A percentile compares a stretch with the other conserved stretches of the same genome.
Conservation (phyloP, 1,140 invertebrate genomes). For the Temnothorax nylanderi region DNA sequence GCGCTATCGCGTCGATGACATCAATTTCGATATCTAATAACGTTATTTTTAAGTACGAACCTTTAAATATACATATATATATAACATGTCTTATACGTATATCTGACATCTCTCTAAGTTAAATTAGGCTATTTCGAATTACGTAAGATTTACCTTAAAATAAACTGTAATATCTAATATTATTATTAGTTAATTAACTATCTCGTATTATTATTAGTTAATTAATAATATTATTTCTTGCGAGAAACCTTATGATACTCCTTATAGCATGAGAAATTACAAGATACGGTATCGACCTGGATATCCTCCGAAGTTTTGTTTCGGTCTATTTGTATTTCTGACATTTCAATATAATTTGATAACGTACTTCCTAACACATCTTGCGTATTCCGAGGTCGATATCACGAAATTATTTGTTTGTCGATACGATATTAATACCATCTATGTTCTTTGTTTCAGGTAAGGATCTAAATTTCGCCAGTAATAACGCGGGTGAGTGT, state of each 20-base stretch:
- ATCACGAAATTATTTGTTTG: constrained; percentile 24
- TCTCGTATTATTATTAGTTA: neutral
- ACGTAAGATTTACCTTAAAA: neutral
- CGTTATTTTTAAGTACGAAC: neutral
- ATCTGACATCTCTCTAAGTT: neutral
- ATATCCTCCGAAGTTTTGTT: neutral
- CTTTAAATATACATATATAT: neutral
- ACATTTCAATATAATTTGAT: constrained; percentile 12
- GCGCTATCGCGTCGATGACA: neutral
- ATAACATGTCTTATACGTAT: neutral
- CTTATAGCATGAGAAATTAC: neutral
- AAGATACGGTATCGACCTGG: neutral
- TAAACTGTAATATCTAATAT: neutral
- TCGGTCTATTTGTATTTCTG: neutral
- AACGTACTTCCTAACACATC: neutral
- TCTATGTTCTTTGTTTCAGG: constrained; percentile 80
- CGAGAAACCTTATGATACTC: neutral
- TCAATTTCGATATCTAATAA: neutral
- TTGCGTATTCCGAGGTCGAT: constrained; percentile 58
- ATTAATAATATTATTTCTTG: neutral
- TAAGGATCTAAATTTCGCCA: constrained; percentile 85
- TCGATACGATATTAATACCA: constrained; percentile 60
- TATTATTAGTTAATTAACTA: too few species aligned
- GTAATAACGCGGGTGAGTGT: constrained; percentile 85
- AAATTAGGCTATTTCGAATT: neutral